Conservation (phyloP, 2,797 vertebrate genomes). For the Austrolebias charrua region DNA sequence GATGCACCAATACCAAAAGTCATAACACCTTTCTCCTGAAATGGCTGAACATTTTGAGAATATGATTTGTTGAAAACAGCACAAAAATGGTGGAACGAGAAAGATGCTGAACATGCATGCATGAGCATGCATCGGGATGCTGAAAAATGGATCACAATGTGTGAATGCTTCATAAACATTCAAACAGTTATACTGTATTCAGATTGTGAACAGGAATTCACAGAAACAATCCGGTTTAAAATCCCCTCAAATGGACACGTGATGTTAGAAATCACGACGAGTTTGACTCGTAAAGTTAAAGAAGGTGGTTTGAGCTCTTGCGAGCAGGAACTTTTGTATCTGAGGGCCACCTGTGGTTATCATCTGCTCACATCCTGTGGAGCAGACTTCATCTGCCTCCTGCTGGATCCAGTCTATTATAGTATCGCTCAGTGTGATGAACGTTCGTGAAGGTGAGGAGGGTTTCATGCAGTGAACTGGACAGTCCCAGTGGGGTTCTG, state of each 20-base stretch:
- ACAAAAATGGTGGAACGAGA: too few species aligned
- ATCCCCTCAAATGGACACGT: not conserved
- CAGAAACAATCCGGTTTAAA: constrained; percentile 3
- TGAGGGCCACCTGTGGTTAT: constrained; percentile 19
- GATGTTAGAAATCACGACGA: not conserved
- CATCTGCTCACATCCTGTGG: constrained; percentile 36
- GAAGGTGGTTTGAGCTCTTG: not conserved
- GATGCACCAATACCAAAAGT: too few species aligned
- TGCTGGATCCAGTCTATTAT: constrained; percentile 54
- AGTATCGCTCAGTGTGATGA: constrained; percentile 40
- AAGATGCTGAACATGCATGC: too few species aligned
- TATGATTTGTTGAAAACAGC: too few species aligned
- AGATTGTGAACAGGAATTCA: not conserved
- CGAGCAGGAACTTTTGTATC: constrained; percentile 15
- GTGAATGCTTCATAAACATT: too few species aligned
- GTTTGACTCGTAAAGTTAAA: constrained; percentile 6
- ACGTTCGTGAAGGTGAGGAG: constrained; percentile 49
- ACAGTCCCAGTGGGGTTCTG: constrained; percentile 30
- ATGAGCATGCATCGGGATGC: too few species aligned
- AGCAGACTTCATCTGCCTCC: constrained; percentile 52
- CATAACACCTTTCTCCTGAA: too few species aligned
- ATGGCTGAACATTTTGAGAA: too few species aligned
- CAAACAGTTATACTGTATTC: not conserved
- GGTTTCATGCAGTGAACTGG: constrained; percentile 27
- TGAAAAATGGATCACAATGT: too few species aligned